Percentiles rank a stretch among this genome's conserved stretches.
These are phyloP conservation scores for Eupithecia exiguata DNA, from an alignment of 2,888 invertebrate genomes.

Conservation along the genomic window DNA sequence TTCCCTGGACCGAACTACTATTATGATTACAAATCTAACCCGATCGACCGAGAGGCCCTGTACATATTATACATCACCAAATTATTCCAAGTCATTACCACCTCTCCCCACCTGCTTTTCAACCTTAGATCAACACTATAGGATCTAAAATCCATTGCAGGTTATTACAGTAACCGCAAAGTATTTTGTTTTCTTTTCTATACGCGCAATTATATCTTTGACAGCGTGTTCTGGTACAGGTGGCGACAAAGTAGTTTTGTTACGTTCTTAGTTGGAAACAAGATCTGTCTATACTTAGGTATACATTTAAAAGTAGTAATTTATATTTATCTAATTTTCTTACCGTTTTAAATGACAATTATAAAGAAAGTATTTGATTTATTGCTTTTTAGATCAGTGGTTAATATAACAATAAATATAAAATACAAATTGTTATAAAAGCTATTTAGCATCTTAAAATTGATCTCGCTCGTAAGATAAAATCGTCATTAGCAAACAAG, in stretches of 20 bases:
- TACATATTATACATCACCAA: conserved; percentile 65
- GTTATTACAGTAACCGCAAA: conserved; percentile 52
- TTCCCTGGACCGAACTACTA: conserved; percentile 70
- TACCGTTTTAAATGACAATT: not conserved
- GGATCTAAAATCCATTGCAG: conserved; percentile 48
- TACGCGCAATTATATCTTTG: conserved; percentile 81
- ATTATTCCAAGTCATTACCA: conserved; percentile 51
- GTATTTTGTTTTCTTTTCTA: conserved; percentile 68
- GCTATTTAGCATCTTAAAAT: not conserved
- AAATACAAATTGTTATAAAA: not conserved
- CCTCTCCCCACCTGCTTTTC: conserved; percentile 41
- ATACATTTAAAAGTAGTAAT: not conserved
- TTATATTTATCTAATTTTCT: not conserved
- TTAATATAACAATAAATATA: not conserved
- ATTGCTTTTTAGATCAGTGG: not conserved
- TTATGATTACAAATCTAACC: conserved; percentile 74
- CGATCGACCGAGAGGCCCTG: conserved; percentile 75
- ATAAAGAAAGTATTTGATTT: not conserved
- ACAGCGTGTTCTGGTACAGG: conserved; percentile 75
- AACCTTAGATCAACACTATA: conserved; percentile 45
- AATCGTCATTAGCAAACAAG: conserved; percentile 53
- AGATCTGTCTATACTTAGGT: not conserved
- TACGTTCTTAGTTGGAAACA: conserved; percentile 24
- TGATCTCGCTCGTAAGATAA: conserved; percentile 49
- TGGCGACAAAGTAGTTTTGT: conserved; percentile 58